Evolutionary conservation across 2,797 vertebrate genomes (phyloP), one percentile per base, ranked within the genome.

Genomic region (Amblyraja radiata): DNA sequence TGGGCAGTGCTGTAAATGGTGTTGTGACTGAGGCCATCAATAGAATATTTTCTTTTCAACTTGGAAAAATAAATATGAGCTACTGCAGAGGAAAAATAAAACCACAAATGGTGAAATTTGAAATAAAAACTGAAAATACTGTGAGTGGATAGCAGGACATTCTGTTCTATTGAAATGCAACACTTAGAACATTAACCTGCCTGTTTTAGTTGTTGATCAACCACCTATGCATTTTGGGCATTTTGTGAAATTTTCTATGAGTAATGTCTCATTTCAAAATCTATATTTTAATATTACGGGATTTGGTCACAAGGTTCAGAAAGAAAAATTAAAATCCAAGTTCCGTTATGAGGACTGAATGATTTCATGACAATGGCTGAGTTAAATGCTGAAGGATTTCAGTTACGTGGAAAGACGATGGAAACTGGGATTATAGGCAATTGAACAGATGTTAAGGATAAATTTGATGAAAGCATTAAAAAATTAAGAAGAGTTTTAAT

Each of bases 21-120:
- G 83, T 16, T 86, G 83, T 86, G 58, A 86, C 28, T 86, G 28
- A 63, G 58, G 58, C 83, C 83, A 32, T 86, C 83, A 86, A 63
- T 86, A n/a, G 58, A 86, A 86, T 86, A n/a, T 86, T 86, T 86
- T 63, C 83, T 63, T 86, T 86, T 16, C 28, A n/a, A 86, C 54
- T 86, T 63, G 83, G n/a, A 86, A 63, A 86, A 86, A 63, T 63
- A 86, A 86, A 61, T 61, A 61, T 25, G 80, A 83, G 80, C 80
- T 83, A 83, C 39, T 58, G 81, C 25, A 84, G 81, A 84, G 81
- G 81, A 84, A 61, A 84, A 84, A 84, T 54, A 25, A 84, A 84
- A 84, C 81, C 54, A 5, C 81, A 84, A 63, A 63, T 84, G 81
- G 54, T 84, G 81, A 84, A 84, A 61, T 84, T 28, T 14, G 58